These are phyloP conservation scores for Myioborus melanocephalus DNA, from an alignment of 2,797 vertebrate species.

Conservation along the genomic window DNA sequence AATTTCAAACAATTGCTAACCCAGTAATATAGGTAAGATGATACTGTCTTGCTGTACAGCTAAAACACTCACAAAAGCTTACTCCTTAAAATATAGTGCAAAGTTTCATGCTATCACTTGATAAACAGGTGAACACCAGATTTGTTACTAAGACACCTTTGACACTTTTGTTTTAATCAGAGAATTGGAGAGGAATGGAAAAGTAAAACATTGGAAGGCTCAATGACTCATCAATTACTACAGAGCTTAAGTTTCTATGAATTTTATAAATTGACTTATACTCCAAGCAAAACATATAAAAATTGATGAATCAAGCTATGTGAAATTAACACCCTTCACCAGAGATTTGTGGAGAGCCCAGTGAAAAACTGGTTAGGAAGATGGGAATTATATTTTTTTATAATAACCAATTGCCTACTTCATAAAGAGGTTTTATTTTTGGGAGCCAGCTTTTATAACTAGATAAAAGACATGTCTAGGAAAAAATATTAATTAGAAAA, in stretches of 20 bases:
- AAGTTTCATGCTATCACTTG: not conserved
- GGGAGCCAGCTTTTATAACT: not conserved
- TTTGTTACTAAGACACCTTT: not conserved
- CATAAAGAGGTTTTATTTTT: not conserved
- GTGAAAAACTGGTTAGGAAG: not conserved
- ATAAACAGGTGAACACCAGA: not conserved
- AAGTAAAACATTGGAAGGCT: not conserved
- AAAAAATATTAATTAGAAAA: not conserved
- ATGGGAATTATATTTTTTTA: not conserved
- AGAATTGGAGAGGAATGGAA: not conserved
- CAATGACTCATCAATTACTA: not conserved
- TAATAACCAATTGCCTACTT: not conserved
- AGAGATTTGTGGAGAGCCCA: not conserved
- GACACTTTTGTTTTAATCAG: not conserved
- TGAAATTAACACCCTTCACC: not conserved
- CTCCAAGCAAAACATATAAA: not conserved
- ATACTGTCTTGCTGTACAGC: not conserved
- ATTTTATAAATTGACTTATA: not conserved
- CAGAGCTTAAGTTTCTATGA: not conserved
- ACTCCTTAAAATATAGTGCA: not conserved
- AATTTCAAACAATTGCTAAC: not conserved
- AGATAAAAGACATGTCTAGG: not conserved
- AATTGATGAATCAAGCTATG: not conserved
- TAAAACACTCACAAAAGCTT: not conserved
- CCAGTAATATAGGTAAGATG: not conserved